Evolutionary conservation across 2,113 vertebrate genomes (phyloP).

Genomic region (Hypomesus transpacificus): DNA sequence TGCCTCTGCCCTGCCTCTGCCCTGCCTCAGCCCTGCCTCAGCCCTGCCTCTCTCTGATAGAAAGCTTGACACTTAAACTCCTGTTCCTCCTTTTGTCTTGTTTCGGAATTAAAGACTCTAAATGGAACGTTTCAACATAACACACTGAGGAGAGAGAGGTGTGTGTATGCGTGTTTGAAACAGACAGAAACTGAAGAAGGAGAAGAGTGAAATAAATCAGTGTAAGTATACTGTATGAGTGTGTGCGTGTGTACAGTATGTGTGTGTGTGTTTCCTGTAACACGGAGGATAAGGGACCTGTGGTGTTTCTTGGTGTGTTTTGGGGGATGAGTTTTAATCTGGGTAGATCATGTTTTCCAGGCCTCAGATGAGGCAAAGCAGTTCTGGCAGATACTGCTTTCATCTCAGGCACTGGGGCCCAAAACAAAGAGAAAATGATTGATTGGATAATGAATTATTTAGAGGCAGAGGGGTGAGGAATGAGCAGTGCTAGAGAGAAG

Average conservation of each 20-base stretch:
- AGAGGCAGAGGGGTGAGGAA: constrained; percentile 72
- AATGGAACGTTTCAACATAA: constrained; percentile 17
- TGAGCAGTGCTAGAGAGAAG: constrained; percentile 55
- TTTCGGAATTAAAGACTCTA: constrained; percentile 24
- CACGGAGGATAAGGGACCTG: constrained; percentile 40
- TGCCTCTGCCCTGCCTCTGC: too few relatives aligned
- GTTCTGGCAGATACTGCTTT: constrained; percentile 74
- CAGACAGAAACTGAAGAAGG: too few relatives aligned
- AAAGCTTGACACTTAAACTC: constrained; percentile 18
- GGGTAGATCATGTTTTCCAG: constrained; percentile 79
- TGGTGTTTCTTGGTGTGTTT: constrained; percentile 50
- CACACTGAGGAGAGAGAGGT: constrained; percentile 10
- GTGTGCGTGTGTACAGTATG: constrained; percentile 11
- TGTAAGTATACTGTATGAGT: constrained; percentile 15
- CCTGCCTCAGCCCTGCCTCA: too few relatives aligned
- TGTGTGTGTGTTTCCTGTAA: constrained; percentile 40
- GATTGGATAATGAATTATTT: constrained; percentile 84
- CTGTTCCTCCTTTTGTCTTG: constrained; percentile 23
- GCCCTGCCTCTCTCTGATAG: neutral
- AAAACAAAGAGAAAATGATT: constrained; percentile 84
- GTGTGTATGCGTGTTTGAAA: constrained; percentile 16
- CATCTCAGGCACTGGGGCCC: constrained; percentile 78
- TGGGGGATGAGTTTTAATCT: constrained; percentile 67
- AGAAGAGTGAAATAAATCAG: neutral
- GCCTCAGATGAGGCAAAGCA: constrained; percentile 80